These are phyloP conservation scores for Montifringilla adamsi DNA, from an alignment of 2,113 vertebrate species.

Conservation along the genomic window DNA sequence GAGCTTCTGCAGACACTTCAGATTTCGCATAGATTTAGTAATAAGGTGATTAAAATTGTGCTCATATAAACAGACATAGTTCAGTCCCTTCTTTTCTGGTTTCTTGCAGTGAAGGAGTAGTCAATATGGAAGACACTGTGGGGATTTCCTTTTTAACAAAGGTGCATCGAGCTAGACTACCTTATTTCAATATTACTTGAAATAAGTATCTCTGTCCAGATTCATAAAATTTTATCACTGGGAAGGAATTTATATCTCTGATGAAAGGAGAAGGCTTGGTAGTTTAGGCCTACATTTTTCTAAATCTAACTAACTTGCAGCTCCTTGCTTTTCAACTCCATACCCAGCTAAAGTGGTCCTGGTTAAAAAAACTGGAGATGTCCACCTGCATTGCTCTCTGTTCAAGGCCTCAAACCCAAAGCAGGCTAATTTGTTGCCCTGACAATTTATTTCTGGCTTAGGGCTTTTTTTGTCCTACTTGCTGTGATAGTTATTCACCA, in stretches of 20 bases:
- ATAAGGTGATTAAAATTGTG: neutral
- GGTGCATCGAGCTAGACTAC: neutral
- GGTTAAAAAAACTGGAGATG: neutral
- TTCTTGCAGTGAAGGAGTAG: neutral
- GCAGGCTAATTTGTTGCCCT: neutral
- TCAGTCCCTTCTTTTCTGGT: neutral
- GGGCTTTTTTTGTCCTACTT: neutral
- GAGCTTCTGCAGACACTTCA: neutral
- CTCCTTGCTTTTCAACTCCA: neutral
- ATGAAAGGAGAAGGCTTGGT: neutral
- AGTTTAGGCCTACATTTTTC: neutral
- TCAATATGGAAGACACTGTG: neutral
- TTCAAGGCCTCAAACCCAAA: neutral
- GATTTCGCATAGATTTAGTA: neutral
- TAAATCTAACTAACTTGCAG: neutral
- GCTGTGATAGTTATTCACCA: neutral
- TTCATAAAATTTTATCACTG: neutral
- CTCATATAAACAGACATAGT: neutral
- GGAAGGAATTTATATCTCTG: neutral
- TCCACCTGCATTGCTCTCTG: neutral
- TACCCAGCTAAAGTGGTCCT: accelerated
- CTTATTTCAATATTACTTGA: neutral
- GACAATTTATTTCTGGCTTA: conserved; percentile 5
- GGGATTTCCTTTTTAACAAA: neutral
- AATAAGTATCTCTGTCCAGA: neutral